Conservation (phyloP, 2,113 vertebrate species). For the Alligator sinensis region DNA sequence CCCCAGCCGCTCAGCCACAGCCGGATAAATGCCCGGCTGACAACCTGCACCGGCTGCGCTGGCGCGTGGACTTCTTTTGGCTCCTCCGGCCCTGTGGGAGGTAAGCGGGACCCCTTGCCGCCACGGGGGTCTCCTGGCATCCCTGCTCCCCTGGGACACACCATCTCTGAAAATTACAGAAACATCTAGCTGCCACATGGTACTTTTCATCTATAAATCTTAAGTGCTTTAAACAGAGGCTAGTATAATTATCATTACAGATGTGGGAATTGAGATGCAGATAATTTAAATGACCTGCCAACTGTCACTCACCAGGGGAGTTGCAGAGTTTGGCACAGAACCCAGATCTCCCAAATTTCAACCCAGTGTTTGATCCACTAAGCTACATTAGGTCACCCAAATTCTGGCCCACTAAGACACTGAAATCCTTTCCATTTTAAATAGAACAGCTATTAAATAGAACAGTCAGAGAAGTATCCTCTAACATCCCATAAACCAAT, state of each 20-base stretch:
- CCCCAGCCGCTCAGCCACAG: no score
- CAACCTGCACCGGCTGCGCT: no score
- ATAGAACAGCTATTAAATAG: no score
- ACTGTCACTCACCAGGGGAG: neutral
- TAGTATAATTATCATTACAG: neutral
- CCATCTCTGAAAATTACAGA: neutral
- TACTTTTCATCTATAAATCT: neutral
- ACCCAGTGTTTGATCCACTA: neutral
- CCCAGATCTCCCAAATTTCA: neutral
- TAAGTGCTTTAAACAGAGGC: neutral
- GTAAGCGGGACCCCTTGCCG: no score
- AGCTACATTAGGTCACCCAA: neutral
- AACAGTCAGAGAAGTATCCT: no score
- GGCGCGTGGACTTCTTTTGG: no score
- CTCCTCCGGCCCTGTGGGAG: no score
- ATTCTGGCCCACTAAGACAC: neutral
- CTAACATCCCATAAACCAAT: no score
- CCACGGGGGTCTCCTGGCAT: no score
- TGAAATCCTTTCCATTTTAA: no score
- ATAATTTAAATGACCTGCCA: neutral
- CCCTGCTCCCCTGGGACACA: no score
- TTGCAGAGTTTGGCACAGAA: neutral
- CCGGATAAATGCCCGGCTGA: no score
- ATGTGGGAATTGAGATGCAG: neutral
- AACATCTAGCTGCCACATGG: neutral